These are phyloP conservation scores for Camarhynchus parvulus DNA, from an alignment of 2,113 vertebrate genomes.

Conservation along the genomic window DNA sequence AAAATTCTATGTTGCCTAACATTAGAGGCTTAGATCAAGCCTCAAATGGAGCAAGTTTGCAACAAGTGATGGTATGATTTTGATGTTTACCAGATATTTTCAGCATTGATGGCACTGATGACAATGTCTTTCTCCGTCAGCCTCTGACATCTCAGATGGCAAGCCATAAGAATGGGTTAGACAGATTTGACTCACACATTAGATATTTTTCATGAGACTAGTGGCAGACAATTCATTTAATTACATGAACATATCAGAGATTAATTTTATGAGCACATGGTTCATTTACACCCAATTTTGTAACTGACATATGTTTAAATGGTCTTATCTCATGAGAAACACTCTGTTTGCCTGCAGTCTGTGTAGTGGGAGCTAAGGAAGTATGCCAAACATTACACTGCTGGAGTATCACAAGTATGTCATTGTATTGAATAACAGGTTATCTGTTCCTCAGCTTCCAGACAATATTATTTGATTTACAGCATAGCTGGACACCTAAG, in stretches of 20 bases:
- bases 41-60: neutral
- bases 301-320: conserved; percentile 65
- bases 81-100: neutral
- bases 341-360: neutral
- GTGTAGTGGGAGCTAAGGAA: neutral
- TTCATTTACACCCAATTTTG: conserved; percentile 17
- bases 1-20: neutral
- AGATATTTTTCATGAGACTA: neutral
- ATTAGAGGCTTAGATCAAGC: neutral
- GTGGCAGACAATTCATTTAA: neutral
- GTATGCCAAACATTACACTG: neutral
- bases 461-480: neutral
- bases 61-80: neutral
- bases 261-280: neutral
- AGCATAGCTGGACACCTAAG: neutral
- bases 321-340: neutral
- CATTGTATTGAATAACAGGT: neutral
- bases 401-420: neutral
- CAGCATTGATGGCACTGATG: neutral
- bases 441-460: neutral
- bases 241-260: neutral
- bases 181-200: conserved; percentile 1
- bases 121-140: neutral
- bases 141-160: neutral
- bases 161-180: neutral